Base-by-base conservation (phyloP, 2,888 invertebrate species). In the Spilarctia lutea region DNA sequence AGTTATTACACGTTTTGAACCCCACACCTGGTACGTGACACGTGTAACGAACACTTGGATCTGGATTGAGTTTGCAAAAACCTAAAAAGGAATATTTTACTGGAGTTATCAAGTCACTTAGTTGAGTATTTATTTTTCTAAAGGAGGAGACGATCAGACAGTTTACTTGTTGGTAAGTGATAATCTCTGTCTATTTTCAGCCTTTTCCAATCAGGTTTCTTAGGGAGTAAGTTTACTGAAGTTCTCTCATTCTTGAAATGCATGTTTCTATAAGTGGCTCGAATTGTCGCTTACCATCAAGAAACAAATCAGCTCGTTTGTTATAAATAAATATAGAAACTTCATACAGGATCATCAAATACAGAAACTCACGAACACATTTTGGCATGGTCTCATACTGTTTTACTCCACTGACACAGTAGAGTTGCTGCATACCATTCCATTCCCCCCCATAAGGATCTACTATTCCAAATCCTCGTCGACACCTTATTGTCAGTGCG, bases 21-120 rank as follows among this genome's bases (percentile, higher is more conserved):
- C 75, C 71, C 3, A 63, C 30, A 0, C 68, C 71, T 39, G 71
- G 71, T 11, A 71, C 65, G 27, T 70, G 74, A n/a, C 75, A 75
- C 69, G 33, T 65, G 33, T 72, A 72, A 6, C n/a, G 48, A 2
- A 75, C 68, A 42, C 69, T 72, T 1, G 72, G 63, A 8, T 72
- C 72, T 48, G 72, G 69, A 20, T 68, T 65, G 7, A 75, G 42
- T 42, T 65, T 72, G 66, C 75, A 75, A 30, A 72, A 72, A 24
- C 72, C 75, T 75, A 69, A 45, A 68, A 69, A n/a, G 24, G 7
- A 56, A 56, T 56, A 56, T 56, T 56, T 24, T 56, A n/a, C 24
- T 52, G 16, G 0, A 56, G 52, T 7, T 56, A 45, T 56, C 3
- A 56, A 56, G n/a, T n/a, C 24, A n/a, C 20, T 20, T 11, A 3